Base-by-base conservation (phyloP, 2,113 vertebrate genomes). In the Oostethus manadensis region DNA sequence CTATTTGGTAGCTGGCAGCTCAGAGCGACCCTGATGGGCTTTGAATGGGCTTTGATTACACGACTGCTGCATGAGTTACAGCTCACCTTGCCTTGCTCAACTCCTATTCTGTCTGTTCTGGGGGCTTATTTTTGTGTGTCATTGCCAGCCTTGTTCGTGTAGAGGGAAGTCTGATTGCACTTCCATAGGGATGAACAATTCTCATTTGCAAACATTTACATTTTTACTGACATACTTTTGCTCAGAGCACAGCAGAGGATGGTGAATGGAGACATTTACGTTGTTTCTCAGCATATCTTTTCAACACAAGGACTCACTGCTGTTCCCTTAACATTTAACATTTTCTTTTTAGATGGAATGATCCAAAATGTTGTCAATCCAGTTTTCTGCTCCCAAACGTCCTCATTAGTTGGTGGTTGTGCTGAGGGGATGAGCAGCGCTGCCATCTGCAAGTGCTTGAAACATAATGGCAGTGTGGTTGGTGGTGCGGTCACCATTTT, bases 11-110 rank as follows among this genome's bases (percentile, higher is more conserved):
- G 15, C 47, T 21, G 63, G 46, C 23, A 8, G 58, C 15, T 42
- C 33, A 43, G 40, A 9, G 46, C 4, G 15, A 33, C 46, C 51
- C 44, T 16, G 14, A 40, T 2, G 13, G 46, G 61, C 16, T 2
- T 46, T 72, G 62, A 83, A 72, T 60, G 71, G 20, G 35, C 40
- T 7, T 20, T 82, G 81, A 85, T 85, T 85, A 67, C 71, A 73
- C 78, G 79, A 70, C 10, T 79, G 60, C 79, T 82, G 75, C 73
- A 79, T 80, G 73, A 66, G 54, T 50, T 50, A 21, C 10, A 68
- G 74, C 58, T 64, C 22, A 14, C 14, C 10, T 16, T 10, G 23
- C 11, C 7, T 5, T 13, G 42, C 38, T 42, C 38, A 42, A 42
- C 35, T 38, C 35, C 10, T 38, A 38, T 42, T 42, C 7, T 33